phyloP scores from a whole-genome alignment of 2,888 invertebrate species.

The Drosophila gaucha region DNA sequence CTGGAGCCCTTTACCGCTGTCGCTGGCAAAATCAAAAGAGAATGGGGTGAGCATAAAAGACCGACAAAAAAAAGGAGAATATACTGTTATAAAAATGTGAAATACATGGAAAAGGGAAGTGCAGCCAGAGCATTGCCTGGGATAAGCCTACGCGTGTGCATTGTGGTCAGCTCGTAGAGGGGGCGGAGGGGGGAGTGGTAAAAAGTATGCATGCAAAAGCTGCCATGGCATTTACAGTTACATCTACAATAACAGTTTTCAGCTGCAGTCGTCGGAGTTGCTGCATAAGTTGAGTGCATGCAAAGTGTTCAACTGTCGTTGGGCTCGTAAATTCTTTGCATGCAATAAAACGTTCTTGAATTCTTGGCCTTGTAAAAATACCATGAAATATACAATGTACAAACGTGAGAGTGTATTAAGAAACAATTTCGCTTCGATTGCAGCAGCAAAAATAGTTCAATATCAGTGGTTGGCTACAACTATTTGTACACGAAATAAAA shows the following conservation, averaged over 20 bases:
- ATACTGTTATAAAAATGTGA: slow-evolving; percentile 26
- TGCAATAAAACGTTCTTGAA: slow-evolving; percentile 3
- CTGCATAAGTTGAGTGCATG: slow-evolving; percentile 54
- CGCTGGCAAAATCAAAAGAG: slow-evolving; percentile 25
- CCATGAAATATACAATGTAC: slow-evolving; percentile 1
- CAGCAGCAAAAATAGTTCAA: background rate
- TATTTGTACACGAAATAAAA: background rate
- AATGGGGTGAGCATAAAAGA: background rate
- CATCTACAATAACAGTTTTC: slow-evolving; percentile 9
- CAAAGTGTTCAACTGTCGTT: slow-evolving; percentile 46
- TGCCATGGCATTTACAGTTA: slow-evolving; percentile 17
- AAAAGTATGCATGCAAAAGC: slow-evolving; percentile 53
- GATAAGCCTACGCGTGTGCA: slow-evolving; percentile 44
- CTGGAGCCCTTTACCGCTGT: slow-evolving; percentile 11
- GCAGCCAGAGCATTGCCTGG: slow-evolving; percentile 24
- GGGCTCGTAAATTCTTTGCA: slow-evolving; percentile 42
- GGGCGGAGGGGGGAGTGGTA: slow-evolving; percentile 39
- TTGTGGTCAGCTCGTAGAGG: slow-evolving; percentile 52
- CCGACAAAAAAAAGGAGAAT: no score
- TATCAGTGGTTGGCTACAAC: background rate
- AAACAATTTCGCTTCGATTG: background rate
- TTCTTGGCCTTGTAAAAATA: slow-evolving; percentile 3
- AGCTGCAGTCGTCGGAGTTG: slow-evolving; percentile 8
- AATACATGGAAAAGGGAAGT: slow-evolving; percentile 64
- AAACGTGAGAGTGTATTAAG: background rate